Conservation (phyloP, 1,140 invertebrate species). For the Hydropsyche tenuis region DNA sequence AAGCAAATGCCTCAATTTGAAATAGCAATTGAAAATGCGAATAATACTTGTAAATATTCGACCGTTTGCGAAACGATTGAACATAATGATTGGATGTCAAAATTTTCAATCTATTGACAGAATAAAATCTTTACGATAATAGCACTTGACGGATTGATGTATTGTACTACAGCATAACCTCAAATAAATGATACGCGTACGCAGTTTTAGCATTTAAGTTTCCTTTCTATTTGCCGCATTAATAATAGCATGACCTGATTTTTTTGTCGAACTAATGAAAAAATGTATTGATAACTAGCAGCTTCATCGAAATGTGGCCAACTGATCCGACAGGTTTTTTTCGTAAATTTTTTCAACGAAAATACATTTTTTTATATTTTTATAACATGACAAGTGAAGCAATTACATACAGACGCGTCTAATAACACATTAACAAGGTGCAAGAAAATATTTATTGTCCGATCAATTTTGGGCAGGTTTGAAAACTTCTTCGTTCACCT, state of each 20-base stretch:
- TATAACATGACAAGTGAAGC: neutral
- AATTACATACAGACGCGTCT: neutral
- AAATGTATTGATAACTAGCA: constrained; percentile 1
- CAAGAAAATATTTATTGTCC: too few species aligned
- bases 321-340: neutral
- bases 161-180: neutral
- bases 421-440: too few species aligned
- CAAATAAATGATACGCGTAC: neutral
- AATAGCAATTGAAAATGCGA: too few species aligned
- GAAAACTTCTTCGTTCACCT: too few species aligned
- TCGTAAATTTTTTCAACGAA: neutral
- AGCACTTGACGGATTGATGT: too few species aligned
- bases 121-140: too few species aligned
- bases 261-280: constrained; percentile 8
- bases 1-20: too few species aligned
- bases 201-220: neutral
- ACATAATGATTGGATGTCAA: too few species aligned
- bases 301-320: neutral
- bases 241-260: constrained; percentile 1
- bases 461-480: too few species aligned
- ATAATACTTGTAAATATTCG: too few species aligned
- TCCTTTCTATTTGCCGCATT: constrained; percentile 16
- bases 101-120: too few species aligned
- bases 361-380: neutral
- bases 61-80: too few species aligned